Evolutionary conservation across 2,113 vertebrate genomes (phyloP), one percentile per base, ranked within the genome.

Genomic region (Ursus arctos): DNA sequence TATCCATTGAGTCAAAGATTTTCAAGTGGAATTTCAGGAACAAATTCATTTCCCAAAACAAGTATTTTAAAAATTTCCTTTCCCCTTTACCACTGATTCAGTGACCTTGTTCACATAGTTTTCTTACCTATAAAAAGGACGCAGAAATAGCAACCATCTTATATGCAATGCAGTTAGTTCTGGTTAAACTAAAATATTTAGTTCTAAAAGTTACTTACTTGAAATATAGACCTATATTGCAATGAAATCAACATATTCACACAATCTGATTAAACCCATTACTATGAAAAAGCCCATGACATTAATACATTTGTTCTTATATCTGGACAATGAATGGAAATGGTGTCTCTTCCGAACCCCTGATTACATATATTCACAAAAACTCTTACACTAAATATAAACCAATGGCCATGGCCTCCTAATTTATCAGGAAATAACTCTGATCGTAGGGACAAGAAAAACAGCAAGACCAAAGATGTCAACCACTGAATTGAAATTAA

Each of bases 11-110:
- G 14, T 63, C 47, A 65, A 1, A 53, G 9, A 18, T 87, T 93
- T 97, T 88, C 12, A 85, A 93, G 71, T 74, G 14, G 11, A 67
- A 92, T 24, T n/a, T 94, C 33, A 61, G 51, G 80, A 88, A 71
- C 7, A 86, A 94, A 67, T 28, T 96, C 36, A 83, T 28, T 47
- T 53, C 28, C 53, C 59, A 40, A 91, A 47, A 53, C 21, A 71
- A 81, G 43, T 9, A 83, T 28, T 84, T 91, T 83, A 49, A 21
- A 53, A 14, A 33, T n/a, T 69, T 22, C 55, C 83, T 76, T 76
- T 11, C 26, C 55, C 15, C 7, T 72, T 79, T 65, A 57, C 21
- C 26, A 72, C 28, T 40, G 33, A 77, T n/a, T 26, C 47, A 61
- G 18, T 92, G 51, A 43, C n/a, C 10, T 93, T 88, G 22, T 84